These are phyloP conservation scores for Gallinago media DNA, from an alignment of 2,113 vertebrate genomes.

Conservation along the genomic window DNA sequence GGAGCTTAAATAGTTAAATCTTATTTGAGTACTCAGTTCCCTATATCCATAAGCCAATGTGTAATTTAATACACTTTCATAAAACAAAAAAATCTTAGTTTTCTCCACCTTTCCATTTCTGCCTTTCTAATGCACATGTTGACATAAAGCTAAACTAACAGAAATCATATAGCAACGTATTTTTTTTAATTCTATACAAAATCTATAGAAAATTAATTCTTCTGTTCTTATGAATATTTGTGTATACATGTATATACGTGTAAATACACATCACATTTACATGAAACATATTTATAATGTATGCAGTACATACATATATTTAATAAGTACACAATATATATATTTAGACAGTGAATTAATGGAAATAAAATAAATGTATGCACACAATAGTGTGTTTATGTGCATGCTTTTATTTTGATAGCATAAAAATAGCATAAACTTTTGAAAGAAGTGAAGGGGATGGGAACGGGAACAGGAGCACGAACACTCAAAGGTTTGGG, in stretches of 20 bases:
- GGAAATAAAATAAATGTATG: background rate
- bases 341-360: background rate
- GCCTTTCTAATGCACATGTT: background rate
- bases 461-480: background rate
- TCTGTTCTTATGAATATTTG: background rate
- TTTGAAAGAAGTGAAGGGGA: background rate
- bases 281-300: background rate
- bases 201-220: background rate
- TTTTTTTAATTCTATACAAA: background rate
- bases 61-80: background rate
- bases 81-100: background rate
- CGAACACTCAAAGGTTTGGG: background rate
- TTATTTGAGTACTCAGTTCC: background rate
- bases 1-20: background rate
- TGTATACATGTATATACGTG: background rate
- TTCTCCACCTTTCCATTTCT: background rate
- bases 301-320: background rate
- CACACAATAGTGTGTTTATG: fast-evolving
- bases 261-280: background rate
- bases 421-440: no score
- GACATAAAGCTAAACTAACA: background rate
- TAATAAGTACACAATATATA: background rate
- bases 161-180: fast-evolving
- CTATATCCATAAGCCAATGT: fast-evolving
- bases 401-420: background rate